Base-by-base conservation (phyloP, 2,113 vertebrate genomes). In the Nannobrachium achirus region DNA sequence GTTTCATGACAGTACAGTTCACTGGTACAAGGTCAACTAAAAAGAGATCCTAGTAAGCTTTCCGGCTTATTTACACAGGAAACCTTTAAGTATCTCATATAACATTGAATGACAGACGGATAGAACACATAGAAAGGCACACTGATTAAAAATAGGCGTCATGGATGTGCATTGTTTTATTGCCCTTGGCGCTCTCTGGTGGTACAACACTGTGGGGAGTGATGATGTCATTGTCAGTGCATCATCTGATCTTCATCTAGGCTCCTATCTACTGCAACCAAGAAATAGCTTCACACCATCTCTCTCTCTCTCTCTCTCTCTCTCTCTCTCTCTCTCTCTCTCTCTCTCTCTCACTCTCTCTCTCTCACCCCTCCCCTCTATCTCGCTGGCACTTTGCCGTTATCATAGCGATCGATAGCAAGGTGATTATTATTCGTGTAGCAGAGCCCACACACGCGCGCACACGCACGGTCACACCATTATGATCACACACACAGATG, bases 371-470 rank as follows among this genome's bases (percentile, higher is more conserved):
- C 63, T 39, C 25, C 15, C 50, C 16, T 53, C 15, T 55, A 72
- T 83, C 84, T 85, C 84, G 69, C 60, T 46, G 6, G 73, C 79
- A 81, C 62, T 76, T 75, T 83, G 66, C 75, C 57, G 71, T 89
- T 89, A 89, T 89, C 84, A 73, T 45, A 57, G 57, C 76, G 62
- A 89, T 89, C 86, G 76, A 92, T 89, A 70, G 86, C 10, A 40
- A 69, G 79, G 74, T 82, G 84, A 92, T 91, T 91, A 90, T 85
- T 86, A 91, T 89, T 91, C 85, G 74, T 83, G 59, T 7, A 60
- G 78, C 78, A 66, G 73, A 75, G 77, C 64, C 77, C 78, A 81
- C 87, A 83, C 76, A 41, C 53, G 75, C 78, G 75, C 74, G 63
- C 60, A 75, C 82, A 76, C 68, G 19, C 58, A 65, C 55, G 52